Base-by-base conservation (phyloP, 1,140 invertebrate species). In the Paralvinella palmiformis region DNA sequence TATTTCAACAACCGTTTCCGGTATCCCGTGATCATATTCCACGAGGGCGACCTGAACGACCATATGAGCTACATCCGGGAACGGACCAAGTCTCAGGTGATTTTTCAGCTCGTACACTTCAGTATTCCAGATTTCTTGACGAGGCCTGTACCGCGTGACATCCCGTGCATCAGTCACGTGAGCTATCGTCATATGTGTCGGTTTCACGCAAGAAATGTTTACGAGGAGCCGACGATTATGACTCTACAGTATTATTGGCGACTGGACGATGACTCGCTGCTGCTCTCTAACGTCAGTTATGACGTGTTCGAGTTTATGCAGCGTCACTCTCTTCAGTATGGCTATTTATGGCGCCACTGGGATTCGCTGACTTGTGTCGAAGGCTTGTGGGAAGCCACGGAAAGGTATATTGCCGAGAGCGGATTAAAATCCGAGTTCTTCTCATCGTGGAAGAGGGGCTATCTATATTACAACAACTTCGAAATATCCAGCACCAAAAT, bases 391-490 rank as follows among this genome's bases (percentile, higher is more conserved):
- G 33, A 60, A 33, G 58, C 35, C 6, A 20, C 41, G 5, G 7
- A 17, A 7, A 24, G 35, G 13, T 60, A 41, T 32, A 20, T 45
- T 5, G 22, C 20, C 20, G 13, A 45, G 7, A 60, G 20, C 20
- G 37, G 20, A 2, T 22, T 45, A 22, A 41, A 37, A 13, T 22
- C 58, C 20, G 4, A 7, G 33, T 60, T 60, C 41, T 60, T 41
- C 35, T 6, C 24, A 22, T 27, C 13, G 13, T 60, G 58, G 58
- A 20, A 4, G 4, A 24, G 44, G 27, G 33, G 33, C 7, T 27
- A 29, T 27, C 3, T 41, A 22, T 60, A 41, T 37, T 60, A 41
- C 58, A 60, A 60, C 41, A 60, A 60, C 41, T 60, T 60, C 44
- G 58, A 60, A 31, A 41, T 60, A 24, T 60, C 58, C 13, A 3